Conservation (phyloP, 1,140 invertebrate species). For the Drosophila saltans region DNA sequence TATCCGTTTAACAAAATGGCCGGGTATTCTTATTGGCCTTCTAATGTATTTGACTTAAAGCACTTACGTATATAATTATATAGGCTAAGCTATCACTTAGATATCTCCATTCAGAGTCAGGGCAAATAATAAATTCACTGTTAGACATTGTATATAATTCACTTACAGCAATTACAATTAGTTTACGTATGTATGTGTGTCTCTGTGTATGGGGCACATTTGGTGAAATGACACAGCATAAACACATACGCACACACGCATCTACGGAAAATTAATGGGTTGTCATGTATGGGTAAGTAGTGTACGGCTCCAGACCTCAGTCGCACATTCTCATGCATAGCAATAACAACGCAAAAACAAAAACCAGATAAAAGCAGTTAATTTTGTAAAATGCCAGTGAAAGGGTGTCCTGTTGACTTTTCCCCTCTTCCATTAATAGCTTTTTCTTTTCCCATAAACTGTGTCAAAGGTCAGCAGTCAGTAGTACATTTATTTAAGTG, state of each 20-base stretch:
- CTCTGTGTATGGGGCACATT: constrained; percentile 28
- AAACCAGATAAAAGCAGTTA: constrained; percentile 69
- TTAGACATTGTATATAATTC: constrained; percentile 32
- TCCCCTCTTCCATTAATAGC: constrained; percentile 29
- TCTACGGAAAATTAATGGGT: constrained; percentile 50
- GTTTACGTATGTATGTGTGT: constrained; percentile 3
- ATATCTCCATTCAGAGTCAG: constrained; percentile 17
- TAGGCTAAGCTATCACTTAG: constrained; percentile 32
- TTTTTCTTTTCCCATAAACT: constrained; percentile 32
- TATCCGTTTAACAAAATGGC: neutral
- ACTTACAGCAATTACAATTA: constrained; percentile 36
- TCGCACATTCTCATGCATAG: constrained; percentile 12
- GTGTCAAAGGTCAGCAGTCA: constrained; percentile 25
- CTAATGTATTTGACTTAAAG: constrained; percentile 16
- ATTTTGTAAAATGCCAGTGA: constrained; percentile 49
- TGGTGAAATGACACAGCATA: constrained; percentile 54
- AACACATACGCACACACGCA: constrained; percentile 17
- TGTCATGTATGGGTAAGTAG: constrained; percentile 23
- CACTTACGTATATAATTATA: constrained; percentile 48
- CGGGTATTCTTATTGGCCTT: neutral
- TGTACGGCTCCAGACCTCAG: neutral
- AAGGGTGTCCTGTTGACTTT: neutral
- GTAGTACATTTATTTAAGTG: constrained; percentile 40
- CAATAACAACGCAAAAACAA: constrained; percentile 19
- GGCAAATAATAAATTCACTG: constrained; percentile 39